Percentiles rank a stretch among this genome's conserved stretches.
phyloP scores from a whole-genome alignment of 2,888 invertebrate genomes.

The Leuctra nigra region DNA sequence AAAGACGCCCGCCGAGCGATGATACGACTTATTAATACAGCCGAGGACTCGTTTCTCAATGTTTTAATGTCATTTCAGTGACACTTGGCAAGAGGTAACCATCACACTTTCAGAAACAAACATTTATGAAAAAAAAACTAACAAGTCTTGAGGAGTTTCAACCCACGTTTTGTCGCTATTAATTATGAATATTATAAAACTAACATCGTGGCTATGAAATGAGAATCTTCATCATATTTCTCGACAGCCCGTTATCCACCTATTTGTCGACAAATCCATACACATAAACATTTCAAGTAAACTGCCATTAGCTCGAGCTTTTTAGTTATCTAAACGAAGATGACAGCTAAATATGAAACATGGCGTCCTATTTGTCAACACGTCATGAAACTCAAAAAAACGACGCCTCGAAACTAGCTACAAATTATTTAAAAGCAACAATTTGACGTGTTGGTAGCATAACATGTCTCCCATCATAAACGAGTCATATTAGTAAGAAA shows the following conservation, averaged over 20 bases:
- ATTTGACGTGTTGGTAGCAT: conserved; percentile 2
- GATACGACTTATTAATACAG: conserved; percentile 15
- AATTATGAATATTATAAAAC: background rate
- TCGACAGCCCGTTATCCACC: background rate
- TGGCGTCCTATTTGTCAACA: conserved; percentile 12
- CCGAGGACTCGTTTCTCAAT: background rate
- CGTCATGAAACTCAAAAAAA: background rate
- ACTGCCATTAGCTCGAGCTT: background rate
- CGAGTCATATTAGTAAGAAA: conserved; percentile 3
- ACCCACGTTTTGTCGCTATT: background rate
- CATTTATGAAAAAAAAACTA: conserved; percentile 7
- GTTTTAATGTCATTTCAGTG: conserved; percentile 7
- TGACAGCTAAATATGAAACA: conserved; percentile 18
- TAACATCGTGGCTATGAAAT: background rate
- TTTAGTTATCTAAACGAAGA: background rate
- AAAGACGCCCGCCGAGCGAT: background rate
- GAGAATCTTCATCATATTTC: background rate
- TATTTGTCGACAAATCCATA: conserved; percentile 6
- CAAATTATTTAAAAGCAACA: conserved; percentile 14
- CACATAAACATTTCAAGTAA: conserved; percentile 7
- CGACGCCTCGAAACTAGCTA: conserved; percentile 2
- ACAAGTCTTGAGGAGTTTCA: background rate
- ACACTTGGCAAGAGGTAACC: background rate
- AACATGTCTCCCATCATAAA: background rate
- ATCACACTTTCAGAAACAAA: conserved; percentile 10